Conservation (phyloP, 2,888 invertebrate genomes). For the Sipha maydis region DNA sequence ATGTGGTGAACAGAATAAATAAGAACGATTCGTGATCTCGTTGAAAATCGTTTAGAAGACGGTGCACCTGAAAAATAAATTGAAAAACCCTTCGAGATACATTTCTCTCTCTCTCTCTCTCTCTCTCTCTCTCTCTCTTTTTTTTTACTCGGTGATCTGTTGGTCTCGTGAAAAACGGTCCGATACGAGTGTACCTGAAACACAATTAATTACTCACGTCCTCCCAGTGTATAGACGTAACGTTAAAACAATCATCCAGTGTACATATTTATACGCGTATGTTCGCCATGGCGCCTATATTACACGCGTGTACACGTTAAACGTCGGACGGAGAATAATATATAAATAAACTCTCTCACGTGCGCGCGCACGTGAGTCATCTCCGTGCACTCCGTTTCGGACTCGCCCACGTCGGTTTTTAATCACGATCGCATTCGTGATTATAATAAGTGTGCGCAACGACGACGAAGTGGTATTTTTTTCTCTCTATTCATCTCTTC, state of each 20-base stretch:
- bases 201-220: too few relatives aligned
- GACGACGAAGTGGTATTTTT: not conserved
- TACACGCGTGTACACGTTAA: not conserved
- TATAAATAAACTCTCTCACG: not conserved
- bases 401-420: slow-evolving; percentile 29
- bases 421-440: not conserved
- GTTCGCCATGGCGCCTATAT: not conserved
- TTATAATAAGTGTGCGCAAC: not conserved
- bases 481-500: not conserved
- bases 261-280: not conserved
- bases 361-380: not conserved
- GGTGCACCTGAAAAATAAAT: too few relatives aligned
- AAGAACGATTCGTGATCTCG: too few relatives aligned
- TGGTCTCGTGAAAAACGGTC: too few relatives aligned
- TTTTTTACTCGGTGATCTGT: too few relatives aligned
- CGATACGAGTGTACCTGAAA: too few relatives aligned
- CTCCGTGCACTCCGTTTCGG: not conserved
- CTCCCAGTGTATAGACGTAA: too few relatives aligned
- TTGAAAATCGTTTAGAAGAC: too few relatives aligned
- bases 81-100: too few relatives aligned
- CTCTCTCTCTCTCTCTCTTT: too few relatives aligned
- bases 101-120: too few relatives aligned
- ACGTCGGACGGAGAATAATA: not conserved
- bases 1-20: too few relatives aligned
- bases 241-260: not conserved